Conservation (phyloP, 2,113 vertebrate genomes). For the Epinephelus cyanopodus region DNA sequence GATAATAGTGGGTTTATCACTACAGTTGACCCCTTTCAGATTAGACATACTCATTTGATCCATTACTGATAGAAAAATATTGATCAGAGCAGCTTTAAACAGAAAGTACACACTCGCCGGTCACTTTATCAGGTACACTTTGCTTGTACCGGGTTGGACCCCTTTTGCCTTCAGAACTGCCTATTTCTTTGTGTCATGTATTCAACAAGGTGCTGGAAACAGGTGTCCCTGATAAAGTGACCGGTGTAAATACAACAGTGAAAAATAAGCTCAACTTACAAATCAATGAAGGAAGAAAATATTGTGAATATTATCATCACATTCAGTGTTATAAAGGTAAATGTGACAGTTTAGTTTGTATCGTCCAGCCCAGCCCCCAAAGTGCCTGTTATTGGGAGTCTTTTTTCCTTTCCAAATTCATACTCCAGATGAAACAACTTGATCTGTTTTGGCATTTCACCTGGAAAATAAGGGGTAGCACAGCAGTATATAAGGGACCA, state of each 20-base stretch:
- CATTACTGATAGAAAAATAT: not conserved
- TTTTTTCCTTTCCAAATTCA: not conserved
- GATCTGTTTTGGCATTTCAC: conserved; percentile 8
- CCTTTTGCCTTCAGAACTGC: no score
- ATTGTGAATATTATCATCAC: not conserved
- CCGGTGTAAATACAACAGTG: no score
- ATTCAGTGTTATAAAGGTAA: not conserved
- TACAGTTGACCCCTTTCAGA: no score
- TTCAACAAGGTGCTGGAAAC: no score
- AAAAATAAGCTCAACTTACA: not conserved
- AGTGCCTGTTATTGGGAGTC: not conserved
- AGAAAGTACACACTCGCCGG: not conserved
- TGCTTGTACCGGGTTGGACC: no score
- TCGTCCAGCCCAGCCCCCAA: not conserved
- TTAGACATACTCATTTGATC: not conserved
- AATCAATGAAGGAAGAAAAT: not conserved
- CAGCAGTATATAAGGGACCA: conserved; percentile 21
- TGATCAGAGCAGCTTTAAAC: not conserved
- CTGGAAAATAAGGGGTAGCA: not conserved
- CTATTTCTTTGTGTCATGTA: no score
- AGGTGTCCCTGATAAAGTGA: no score
- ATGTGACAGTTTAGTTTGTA: not conserved
- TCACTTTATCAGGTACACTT: no score
- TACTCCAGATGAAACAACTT: conserved; percentile 8
- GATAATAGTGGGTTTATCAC: no score